Base-by-base conservation (phyloP, 1,140 invertebrate genomes). In the Drosophila paulistorum region DNA sequence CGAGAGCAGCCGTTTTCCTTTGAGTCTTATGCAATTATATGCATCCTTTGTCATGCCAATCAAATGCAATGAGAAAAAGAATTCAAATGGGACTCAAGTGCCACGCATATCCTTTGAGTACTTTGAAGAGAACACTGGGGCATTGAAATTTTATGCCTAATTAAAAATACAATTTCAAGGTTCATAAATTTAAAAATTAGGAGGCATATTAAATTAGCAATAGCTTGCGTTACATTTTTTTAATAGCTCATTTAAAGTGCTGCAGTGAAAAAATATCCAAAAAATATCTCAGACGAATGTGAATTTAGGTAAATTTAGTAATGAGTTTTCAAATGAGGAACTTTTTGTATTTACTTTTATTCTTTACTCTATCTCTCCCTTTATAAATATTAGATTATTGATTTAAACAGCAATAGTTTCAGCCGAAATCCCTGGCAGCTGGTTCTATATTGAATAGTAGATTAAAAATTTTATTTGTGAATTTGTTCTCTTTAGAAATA, bases 101-200 rank as follows among this genome's bases (percentile, higher is more conserved):
- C 30, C 58, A 30, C 2, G 30, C 39, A 74, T 81, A 71, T 85
- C 82, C 79, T 66, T 80, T 55, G 59, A 55, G 69, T 70, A 72
- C 77, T 54, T 68, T 37, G 7, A 11, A 37, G 54, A 65, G 30
- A 30, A 30, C 6, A 39, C 3, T 69, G 39, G 77, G 68, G 74
- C 80, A 84, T 89, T 87, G 81, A 84, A 77, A 87, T 87, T 83
- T 89, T 89, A 87, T 87, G 84, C 80, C 63, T 65, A 89, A 87
- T 87, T 87, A 87, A 68, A 89, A 84, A 78, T 78, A 78, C 84
- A 81, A 89, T 89, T 87, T 89, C 66, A 87, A 68, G 82, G 66
- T 35, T 73, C 83, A 77, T 82, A 87, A 87, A 79, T 17, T 60
- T 42, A 1, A 41, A 30, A 33, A 63, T 26, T 45, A 41, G 51